phyloP scores from a whole-genome alignment of 2,888 invertebrate genomes.

The Cerceris ruficornis region DNA sequence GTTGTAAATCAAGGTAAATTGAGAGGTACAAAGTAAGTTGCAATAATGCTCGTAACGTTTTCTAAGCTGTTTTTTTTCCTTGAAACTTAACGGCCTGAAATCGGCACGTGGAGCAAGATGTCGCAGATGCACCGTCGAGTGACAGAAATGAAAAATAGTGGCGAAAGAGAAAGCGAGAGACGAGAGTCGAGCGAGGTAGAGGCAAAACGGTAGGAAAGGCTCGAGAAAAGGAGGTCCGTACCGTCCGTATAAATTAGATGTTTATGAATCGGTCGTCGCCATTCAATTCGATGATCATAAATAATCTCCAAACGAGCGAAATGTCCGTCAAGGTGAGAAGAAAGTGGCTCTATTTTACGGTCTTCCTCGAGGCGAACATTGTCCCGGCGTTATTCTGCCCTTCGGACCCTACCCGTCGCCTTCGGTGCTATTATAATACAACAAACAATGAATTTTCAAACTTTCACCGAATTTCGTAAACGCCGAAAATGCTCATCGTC shows the following conservation, averaged over 20 bases:
- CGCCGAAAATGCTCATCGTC: neutral
- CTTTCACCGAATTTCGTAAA: constrained; percentile 18
- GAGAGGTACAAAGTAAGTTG: no score
- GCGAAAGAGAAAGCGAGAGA: constrained; percentile 9
- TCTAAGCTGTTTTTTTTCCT: no score
- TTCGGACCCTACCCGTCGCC: neutral
- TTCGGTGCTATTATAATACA: constrained; percentile 26
- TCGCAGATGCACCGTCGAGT: neutral
- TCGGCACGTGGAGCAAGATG: neutral
- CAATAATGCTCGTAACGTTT: no score
- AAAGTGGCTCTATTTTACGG: constrained; percentile 49
- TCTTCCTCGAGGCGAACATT: neutral
- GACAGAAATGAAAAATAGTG: constrained; percentile 14
- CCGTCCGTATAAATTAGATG: constrained; percentile 71
- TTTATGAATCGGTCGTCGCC: constrained; percentile 68
- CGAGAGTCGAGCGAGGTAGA: neutral
- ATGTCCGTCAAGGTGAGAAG: constrained; percentile 29
- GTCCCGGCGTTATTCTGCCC: constrained; percentile 14
- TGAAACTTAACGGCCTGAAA: constrained; percentile 2
- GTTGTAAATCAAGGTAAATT: no score
- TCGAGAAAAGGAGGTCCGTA: neutral
- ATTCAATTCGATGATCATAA: constrained; percentile 62
- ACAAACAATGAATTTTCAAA: constrained; percentile 26
- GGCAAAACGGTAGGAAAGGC: neutral
- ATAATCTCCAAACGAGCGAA: constrained; percentile 61